A percentile compares a stretch with the other conserved stretches of the same genome.
Conservation (phyloP, 1,140 invertebrate species). For the Aplysia californica region DNA sequence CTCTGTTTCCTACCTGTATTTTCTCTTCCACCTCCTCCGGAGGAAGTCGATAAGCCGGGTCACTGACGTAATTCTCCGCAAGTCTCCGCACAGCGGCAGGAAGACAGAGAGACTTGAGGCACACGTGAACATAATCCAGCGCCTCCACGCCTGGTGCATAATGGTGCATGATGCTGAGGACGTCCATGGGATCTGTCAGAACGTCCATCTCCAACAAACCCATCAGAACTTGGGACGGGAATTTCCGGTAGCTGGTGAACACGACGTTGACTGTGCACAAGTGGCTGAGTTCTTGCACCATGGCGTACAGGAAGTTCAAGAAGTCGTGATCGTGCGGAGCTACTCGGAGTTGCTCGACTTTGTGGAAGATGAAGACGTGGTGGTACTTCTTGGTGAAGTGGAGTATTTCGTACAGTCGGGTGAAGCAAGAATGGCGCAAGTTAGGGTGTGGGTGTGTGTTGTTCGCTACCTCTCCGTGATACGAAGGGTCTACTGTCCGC, state of each 20-base stretch:
- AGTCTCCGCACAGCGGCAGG: background rate
- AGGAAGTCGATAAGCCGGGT: background rate
- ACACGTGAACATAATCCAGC: background rate
- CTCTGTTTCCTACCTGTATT: too few species aligned
- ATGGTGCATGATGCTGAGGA: background rate
- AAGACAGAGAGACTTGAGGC: background rate
- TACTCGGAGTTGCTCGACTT: background rate
- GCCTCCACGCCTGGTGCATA: background rate
- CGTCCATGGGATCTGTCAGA: background rate
- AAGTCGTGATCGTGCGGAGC: background rate
- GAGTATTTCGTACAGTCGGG: too few species aligned
- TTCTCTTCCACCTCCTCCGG: background rate
- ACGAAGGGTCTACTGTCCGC: too few species aligned
- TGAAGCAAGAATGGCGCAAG: too few species aligned
- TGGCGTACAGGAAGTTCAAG: background rate
- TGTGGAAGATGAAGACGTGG: slow-evolving; percentile 7
- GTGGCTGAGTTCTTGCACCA: background rate
- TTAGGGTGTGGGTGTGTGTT: too few species aligned
- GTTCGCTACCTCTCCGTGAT: too few species aligned
- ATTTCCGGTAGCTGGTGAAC: background rate
- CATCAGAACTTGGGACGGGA: background rate
- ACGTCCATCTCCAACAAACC: background rate
- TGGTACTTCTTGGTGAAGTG: too few species aligned
- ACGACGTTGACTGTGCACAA: background rate
- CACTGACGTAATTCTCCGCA: background rate